Conservation (phyloP, 2,888 invertebrate species). For the Tetropium fuscum region DNA sequence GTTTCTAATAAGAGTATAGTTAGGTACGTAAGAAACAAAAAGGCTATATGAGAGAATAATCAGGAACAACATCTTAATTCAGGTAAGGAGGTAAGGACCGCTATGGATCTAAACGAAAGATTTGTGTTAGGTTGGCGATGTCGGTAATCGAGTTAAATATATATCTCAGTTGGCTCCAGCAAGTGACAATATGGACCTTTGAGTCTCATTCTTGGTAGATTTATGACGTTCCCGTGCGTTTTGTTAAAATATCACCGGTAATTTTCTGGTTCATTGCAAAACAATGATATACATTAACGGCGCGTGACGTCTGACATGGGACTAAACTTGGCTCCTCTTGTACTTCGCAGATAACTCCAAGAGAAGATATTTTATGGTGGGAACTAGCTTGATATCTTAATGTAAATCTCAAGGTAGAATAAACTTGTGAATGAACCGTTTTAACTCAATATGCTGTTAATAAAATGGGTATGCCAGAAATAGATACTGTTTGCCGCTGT, state of each 20-base stretch:
- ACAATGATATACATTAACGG: constrained; percentile 50
- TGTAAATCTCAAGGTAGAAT: constrained; percentile 40
- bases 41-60: too few species aligned
- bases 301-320: constrained; percentile 53
- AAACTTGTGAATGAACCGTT: constrained; percentile 35
- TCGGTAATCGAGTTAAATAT: background rate
- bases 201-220: constrained; percentile 38
- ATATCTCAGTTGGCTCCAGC: constrained; percentile 17
- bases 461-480: constrained; percentile 17
- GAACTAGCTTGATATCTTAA: constrained; percentile 52
- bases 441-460: constrained; percentile 22
- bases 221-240: constrained; percentile 47
- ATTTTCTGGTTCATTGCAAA: constrained; percentile 54
- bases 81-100: constrained; percentile 18
- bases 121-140: constrained; percentile 18
- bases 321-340: constrained; percentile 52
- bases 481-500: too few species aligned
- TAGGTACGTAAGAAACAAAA: too few species aligned
- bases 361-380: constrained; percentile 52
- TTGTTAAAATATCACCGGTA: constrained; percentile 52
- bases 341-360: constrained; percentile 47
- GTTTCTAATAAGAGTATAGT: too few species aligned
- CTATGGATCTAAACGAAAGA: constrained; percentile 8
- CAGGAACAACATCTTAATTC: constrained; percentile 19
- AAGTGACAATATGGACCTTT: constrained; percentile 40